Evolutionary conservation across 2,113 vertebrate species (phyloP).

Genomic region (Sinocyclocheilus anshuiensis): DNA sequence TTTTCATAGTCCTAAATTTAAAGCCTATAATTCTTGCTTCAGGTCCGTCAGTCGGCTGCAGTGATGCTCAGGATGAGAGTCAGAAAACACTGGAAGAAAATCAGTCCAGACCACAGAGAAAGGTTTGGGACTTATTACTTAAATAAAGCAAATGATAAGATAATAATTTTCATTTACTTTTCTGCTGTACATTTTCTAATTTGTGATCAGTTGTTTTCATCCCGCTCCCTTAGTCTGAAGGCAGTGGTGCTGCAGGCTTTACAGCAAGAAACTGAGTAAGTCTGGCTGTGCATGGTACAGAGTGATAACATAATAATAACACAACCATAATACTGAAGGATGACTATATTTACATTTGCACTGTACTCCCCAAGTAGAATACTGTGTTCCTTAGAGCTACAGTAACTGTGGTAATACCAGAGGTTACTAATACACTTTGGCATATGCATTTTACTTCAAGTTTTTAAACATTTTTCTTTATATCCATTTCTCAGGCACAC

Average conservation of each 20-base stretch:
- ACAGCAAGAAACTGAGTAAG: constrained; percentile 84
- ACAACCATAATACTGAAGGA: not conserved
- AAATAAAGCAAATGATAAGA: not conserved
- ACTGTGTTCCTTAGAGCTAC: too few relatives aligned
- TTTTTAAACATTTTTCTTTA: not conserved
- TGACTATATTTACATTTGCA: not conserved
- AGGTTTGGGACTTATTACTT: constrained; percentile 66
- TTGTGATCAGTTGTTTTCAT: not conserved
- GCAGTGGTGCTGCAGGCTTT: constrained; percentile 78
- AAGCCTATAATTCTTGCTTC: not conserved
- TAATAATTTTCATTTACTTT: not conserved
- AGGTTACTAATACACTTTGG: not conserved
- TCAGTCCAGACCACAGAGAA: constrained; percentile 73
- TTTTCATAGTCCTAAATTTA: not conserved
- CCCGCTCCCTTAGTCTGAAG: constrained; percentile 77
- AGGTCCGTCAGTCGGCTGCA: constrained; percentile 88
- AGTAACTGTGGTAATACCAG: not conserved
- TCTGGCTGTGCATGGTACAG: not conserved
- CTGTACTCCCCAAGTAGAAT: too few relatives aligned
- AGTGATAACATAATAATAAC: not conserved
- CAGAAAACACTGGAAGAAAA: constrained; percentile 82
- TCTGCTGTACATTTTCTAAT: not conserved
- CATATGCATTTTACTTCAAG: not conserved
- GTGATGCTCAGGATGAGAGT: constrained; percentile 83
- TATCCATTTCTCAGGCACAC: constrained; percentile 73